phyloP scores from a whole-genome alignment of 2,797 vertebrate species.

The Fundulus diaphanus region DNA sequence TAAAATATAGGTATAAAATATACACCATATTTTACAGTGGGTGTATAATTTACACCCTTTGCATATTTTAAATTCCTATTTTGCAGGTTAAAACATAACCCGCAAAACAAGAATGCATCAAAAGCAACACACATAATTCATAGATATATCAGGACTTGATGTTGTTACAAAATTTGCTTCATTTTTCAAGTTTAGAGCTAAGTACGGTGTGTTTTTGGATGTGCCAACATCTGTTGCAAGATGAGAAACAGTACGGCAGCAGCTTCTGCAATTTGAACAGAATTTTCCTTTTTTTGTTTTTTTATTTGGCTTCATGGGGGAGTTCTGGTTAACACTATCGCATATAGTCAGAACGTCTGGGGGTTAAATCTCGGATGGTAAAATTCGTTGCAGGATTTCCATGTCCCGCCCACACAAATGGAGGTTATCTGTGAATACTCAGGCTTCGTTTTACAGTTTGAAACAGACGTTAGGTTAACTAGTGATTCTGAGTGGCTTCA shows the following conservation, averaged over 20 bases:
- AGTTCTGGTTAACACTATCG: background rate
- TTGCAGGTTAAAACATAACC: too few relatives aligned
- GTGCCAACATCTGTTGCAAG: background rate
- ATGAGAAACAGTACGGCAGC: background rate
- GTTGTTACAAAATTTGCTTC: background rate
- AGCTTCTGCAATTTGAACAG: background rate
- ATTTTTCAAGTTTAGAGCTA: background rate
- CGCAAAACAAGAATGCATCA: too few relatives aligned
- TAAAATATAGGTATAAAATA: too few relatives aligned
- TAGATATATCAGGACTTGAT: background rate
- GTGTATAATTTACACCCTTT: too few relatives aligned
- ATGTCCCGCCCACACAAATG: background rate
- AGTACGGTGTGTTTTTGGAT: background rate
- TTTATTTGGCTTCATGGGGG: background rate
- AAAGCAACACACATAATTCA: background rate
- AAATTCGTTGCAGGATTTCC: background rate
- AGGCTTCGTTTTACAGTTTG: background rate
- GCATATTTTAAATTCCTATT: too few relatives aligned
- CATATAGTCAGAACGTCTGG: background rate
- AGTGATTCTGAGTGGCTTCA: background rate
- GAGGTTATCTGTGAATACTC: background rate
- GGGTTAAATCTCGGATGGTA: background rate
- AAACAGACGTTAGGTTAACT: background rate
- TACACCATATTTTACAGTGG: too few relatives aligned
- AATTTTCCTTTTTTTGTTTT: background rate